Percentiles rank a stretch among this genome's conserved stretches.
Conservation (phyloP, 2,113 vertebrate genomes). For the Pachycephala philippinensis region DNA sequence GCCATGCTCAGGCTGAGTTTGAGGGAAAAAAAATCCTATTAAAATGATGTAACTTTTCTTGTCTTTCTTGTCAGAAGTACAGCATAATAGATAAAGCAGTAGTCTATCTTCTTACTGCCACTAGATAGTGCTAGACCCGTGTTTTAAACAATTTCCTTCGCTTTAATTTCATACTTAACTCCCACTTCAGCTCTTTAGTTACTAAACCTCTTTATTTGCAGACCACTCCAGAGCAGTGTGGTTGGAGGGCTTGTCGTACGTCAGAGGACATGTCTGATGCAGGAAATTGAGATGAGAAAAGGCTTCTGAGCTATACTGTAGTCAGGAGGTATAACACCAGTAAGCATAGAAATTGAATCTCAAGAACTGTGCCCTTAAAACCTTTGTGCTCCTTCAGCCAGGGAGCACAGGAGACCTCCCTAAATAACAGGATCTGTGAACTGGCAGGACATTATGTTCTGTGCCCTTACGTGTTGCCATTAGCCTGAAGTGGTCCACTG, state of each 20-base stretch:
- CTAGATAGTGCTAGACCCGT: conserved; percentile 42
- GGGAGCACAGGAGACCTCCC: background rate
- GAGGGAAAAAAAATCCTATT: background rate
- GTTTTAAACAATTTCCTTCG: background rate
- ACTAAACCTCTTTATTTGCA: conserved; percentile 21
- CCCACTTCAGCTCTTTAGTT: background rate
- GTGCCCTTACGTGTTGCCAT: background rate
- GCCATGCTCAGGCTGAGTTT: background rate
- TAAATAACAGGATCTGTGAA: background rate
- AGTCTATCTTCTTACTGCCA: background rate
- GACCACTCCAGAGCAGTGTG: background rate
- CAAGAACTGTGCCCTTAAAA: background rate
- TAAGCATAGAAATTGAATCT: background rate
- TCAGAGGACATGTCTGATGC: background rate
- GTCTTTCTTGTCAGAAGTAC: background rate
- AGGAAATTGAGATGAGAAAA: conserved; percentile 1
- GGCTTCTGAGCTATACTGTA: background rate
- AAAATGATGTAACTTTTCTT: background rate
- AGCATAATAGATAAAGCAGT: background rate
- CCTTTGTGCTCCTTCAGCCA: background rate
- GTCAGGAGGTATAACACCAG: background rate
- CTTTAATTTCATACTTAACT: background rate
- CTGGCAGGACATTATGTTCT: background rate
- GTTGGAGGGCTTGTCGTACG: background rate
- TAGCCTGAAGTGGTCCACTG: background rate